phyloP scores from a whole-genome alignment of 2,888 invertebrate genomes.

The Chymomyza caudatula region DNA sequence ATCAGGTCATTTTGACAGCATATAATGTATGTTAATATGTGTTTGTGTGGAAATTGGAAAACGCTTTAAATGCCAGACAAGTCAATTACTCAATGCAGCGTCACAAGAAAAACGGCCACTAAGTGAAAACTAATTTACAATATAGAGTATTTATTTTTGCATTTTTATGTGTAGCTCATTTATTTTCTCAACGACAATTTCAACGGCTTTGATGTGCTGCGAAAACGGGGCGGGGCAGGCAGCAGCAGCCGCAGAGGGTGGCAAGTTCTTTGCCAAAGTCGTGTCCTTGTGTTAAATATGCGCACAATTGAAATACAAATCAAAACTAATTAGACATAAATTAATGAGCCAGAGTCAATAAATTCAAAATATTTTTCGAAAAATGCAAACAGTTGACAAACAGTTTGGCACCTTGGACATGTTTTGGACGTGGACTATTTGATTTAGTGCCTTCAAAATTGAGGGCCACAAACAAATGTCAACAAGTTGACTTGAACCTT shows the following conservation, averaged over 20 bases:
- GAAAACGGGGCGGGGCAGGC: conserved; percentile 10
- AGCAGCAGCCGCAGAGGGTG: background rate
- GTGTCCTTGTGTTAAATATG: conserved; percentile 51
- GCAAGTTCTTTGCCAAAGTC: conserved; percentile 73
- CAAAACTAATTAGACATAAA: conserved; percentile 67
- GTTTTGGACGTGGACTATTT: background rate
- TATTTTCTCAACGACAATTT: background rate
- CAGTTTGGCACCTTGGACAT: conserved; percentile 55
- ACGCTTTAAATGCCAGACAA: conserved; percentile 53
- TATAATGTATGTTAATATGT: background rate
- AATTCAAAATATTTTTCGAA: conserved; percentile 65
- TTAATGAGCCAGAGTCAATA: conserved; percentile 46
- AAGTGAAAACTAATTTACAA: conserved; percentile 27
- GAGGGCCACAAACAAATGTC: conserved; percentile 12
- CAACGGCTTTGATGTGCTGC: conserved; percentile 53
- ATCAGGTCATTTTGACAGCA: background rate
- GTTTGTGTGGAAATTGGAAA: conserved; percentile 43
- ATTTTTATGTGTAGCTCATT: conserved; percentile 5
- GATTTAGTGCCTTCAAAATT: conserved; percentile 35
- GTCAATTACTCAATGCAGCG: conserved; percentile 47
- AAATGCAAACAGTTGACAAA: conserved; percentile 59
- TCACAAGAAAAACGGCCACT: background rate
- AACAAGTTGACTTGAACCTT: background rate
- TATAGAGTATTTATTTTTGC: conserved; percentile 51
- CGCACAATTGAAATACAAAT: conserved; percentile 45